Base-by-base conservation (phyloP, 2,113 vertebrate species). In the Larimichthys polyactis region DNA sequence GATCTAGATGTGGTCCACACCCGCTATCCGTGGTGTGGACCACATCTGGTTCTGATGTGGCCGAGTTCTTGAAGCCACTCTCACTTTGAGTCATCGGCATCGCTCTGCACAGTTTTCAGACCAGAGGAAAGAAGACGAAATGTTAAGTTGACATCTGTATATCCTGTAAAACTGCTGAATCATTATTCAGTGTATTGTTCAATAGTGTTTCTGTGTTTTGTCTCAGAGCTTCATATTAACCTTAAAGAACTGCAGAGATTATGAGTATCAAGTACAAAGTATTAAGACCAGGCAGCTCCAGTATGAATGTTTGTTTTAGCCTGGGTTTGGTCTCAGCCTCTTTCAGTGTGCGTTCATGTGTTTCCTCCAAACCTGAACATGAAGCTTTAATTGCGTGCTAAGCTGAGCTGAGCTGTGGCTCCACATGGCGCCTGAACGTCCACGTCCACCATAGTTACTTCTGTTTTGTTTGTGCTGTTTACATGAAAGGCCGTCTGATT, bases 381-480 rank as follows among this genome's bases (percentile, higher is more conserved):
- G 36, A 40, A 40, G 36, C 36, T 40, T 40, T 40, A 40, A 7
- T 27, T 27, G 27, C 27, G 27, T 27, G 27, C 27, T 27, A 3
- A 27, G 27, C 27, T 27, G 29, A 22, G 51, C 20, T n/a, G 20
- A 22, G 54, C 22, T 15, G 22, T 16, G 55, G 55, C 55, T 27
- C 22, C 12, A 58, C 14, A 2, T 15, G 8, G 57, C 57, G 8
- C 57, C 57, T 59, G 14, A 27, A 17, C 9, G 24, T 27, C 12
- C 69, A 15, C 60, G 22, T 5, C 19, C 43, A 16, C 0, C 32
- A 57, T 0, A 40, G 62, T 60, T 22, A 4, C 8, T 59, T 40
- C 44, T n/a, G 71, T 40, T 48, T 36, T 77, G 46, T 82, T 81
- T 17, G 27, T 52, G 60, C 5, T 15, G 68, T 70, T 82, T 62